These are phyloP conservation scores for Saccopteryx bilineata DNA, from an alignment of 2,113 vertebrate genomes.

Conservation along the genomic window DNA sequence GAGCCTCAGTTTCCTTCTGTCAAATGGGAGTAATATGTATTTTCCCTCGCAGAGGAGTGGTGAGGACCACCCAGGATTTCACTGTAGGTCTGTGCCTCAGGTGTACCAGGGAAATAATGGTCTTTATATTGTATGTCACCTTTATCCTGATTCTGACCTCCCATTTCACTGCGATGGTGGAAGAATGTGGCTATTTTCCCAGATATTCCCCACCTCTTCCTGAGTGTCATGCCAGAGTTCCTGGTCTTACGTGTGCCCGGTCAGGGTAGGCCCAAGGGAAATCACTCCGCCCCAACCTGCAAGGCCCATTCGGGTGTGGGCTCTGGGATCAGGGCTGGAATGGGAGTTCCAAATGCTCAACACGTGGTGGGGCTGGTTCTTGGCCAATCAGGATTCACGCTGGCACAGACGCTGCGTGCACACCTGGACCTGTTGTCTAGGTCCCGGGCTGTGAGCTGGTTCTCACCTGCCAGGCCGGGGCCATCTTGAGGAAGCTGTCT, in stretches of 20 bases:
- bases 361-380: neutral
- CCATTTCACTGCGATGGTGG: neutral
- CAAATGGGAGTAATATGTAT: rapidly evolving
- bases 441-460: rapidly evolving
- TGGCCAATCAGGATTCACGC: neutral
- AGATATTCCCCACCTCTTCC: neutral
- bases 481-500: rapidly evolving
- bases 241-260: neutral
- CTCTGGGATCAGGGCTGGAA: neutral
- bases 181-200: neutral
- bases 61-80: rapidly evolving
- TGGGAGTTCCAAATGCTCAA: neutral
- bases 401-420: rapidly evolving
- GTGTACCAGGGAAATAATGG: rapidly evolving
- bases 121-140: rapidly evolving
- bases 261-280: neutral
- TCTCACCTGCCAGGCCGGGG: neutral
- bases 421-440: rapidly evolving
- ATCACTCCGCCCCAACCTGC: rapidly evolving
- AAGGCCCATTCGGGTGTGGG: rapidly evolving
- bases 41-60: neutral
- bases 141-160: neutral
- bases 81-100: neutral
- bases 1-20: neutral
- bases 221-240: neutral